phyloP scores from a whole-genome alignment of 2,797 vertebrate species.

The Ciconia nigra region DNA sequence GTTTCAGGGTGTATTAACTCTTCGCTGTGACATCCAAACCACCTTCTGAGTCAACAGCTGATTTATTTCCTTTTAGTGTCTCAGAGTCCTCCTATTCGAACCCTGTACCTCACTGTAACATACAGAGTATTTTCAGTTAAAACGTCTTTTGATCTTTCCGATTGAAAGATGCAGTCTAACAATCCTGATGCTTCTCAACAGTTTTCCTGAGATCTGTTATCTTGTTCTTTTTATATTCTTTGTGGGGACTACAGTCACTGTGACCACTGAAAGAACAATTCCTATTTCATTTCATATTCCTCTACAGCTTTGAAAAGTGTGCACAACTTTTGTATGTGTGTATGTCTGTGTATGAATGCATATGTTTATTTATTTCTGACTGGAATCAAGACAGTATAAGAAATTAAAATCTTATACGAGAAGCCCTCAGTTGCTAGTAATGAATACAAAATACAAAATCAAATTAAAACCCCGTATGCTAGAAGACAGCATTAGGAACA shows the following conservation, averaged over 20 bases:
- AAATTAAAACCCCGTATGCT: constrained; percentile 68
- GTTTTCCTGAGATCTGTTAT: constrained; percentile 25
- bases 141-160: constrained; percentile 18
- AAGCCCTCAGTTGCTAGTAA: constrained; percentile 68
- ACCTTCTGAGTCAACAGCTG: neutral
- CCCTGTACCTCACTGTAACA: neutral
- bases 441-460: constrained; percentile 69
- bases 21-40: neutral
- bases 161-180: constrained; percentile 1
- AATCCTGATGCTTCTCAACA: neutral
- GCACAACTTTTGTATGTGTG: neutral
- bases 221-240: constrained; percentile 16
- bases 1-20: neutral
- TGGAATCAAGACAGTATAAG: constrained; percentile 56
- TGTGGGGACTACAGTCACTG: neutral
- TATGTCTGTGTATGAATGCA: neutral
- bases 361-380: constrained; percentile 4
- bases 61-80: neutral
- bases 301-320: constrained; percentile 15
- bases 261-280: constrained; percentile 40
- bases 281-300: neutral
- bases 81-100: neutral
- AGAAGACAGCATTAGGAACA: constrained; percentile 70
- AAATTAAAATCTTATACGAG: constrained; percentile 51
- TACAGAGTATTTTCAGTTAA: neutral